Percentiles rank a stretch among this genome's conserved stretches.
Conservation (phyloP, 2,888 invertebrate genomes). For the Lepidochrysops patricia region DNA sequence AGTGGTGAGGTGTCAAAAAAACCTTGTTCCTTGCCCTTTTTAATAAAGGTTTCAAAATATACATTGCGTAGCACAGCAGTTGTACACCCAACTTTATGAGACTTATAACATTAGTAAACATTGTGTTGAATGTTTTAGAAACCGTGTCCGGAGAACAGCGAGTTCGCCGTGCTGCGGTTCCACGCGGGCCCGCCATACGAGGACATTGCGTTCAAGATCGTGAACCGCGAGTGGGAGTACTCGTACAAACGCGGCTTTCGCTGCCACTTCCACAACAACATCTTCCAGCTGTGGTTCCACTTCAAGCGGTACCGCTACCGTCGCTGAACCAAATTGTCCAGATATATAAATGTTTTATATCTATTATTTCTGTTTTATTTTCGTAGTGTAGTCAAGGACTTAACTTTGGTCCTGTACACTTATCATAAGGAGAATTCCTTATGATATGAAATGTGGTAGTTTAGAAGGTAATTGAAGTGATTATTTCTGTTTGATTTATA, state of each 20-base stretch:
- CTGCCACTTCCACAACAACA: conserved; percentile 99
- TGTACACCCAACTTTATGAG: too few relatives aligned
- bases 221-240: conserved; percentile 99
- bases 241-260: conserved; percentile 98
- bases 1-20: too few relatives aligned
- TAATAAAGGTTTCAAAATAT: background rate
- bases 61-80: too few relatives aligned
- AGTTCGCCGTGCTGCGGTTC: conserved; percentile 95
- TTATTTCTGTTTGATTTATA: too few relatives aligned
- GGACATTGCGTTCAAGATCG: conserved; percentile 98
- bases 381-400: too few relatives aligned
- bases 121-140: conserved; percentile 79
- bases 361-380: background rate
- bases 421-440: too few relatives aligned
- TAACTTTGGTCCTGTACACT: too few relatives aligned
- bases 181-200: conserved; percentile 99
- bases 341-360: background rate
- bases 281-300: conserved; percentile 99
- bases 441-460: too few relatives aligned
- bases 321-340: conserved; percentile 58
- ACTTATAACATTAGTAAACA: too few relatives aligned
- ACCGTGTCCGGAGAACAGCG: conserved; percentile 91
- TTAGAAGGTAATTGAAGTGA: too few relatives aligned
- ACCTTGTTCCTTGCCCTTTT: background rate
- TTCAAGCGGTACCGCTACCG: conserved; percentile 98